Base-by-base conservation (phyloP, 2,888 invertebrate genomes). In the Coronaproctus castanopsis region DNA sequence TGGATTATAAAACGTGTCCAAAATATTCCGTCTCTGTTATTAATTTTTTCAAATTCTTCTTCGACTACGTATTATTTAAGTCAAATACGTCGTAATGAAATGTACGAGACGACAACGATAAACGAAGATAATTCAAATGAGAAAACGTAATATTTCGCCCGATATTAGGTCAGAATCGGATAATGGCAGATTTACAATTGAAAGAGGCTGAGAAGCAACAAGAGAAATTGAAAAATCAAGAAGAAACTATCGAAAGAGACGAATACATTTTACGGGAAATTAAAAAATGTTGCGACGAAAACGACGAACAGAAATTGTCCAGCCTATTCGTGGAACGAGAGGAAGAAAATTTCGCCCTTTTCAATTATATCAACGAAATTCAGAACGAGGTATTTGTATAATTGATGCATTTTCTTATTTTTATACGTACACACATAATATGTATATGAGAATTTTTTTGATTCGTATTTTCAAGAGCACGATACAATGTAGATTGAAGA, bases 261-360 rank as follows among this genome's bases (percentile, higher is more conserved):
- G 80, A 81, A 64, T 78, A 80, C 62, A 87, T 88, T 53, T 77
- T 91, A 57, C 79, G 82, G 56, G 78, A 82, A 67, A 83, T 92
- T 63, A 80, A 82, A 72, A 80, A 69, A 57, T 79, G 78, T 65
- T 73, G 79, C 24, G 78, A 78, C 0, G 83, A 85, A 67, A 74
- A 77, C 1, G 79, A 83, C 64, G 76, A 83, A 20, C 80, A 81
- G 63, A 50, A 60, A 50, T 60, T 90, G 53, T 80, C 83, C 8
- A 77, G 77, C 2, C 80, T 84, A 69, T 92, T 87, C 71, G 78
- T 82, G n/a, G 80, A 84, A 36, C 82, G 86, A 62, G 92, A 92
- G 69, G 88, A 88, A 66, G 87, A 87, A 70, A 93, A 92, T 74
- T 92, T 91, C 70, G 88, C 91, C 0, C 77, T 89, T 0, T 93